Conservation (phyloP, 2,888 invertebrate species). For the Phengaris arion region DNA sequence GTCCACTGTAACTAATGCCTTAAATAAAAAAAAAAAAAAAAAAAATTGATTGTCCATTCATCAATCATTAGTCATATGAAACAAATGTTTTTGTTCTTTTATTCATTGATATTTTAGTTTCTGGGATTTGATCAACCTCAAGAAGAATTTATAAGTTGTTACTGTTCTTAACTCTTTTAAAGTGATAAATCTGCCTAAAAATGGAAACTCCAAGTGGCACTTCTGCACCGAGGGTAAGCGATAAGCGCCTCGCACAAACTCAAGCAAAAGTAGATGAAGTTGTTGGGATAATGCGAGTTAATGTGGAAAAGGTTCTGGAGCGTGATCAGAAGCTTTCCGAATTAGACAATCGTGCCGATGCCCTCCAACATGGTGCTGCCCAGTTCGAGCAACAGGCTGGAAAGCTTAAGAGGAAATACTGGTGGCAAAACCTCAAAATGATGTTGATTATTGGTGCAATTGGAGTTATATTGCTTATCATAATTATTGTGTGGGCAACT, state of each 20-base stretch:
- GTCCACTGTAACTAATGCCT: too few relatives aligned
- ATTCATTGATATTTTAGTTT: background rate
- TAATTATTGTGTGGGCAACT: constrained; percentile 85
- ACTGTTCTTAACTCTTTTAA: constrained; percentile 8
- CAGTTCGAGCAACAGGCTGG: constrained; percentile 98
- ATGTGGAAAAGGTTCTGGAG: constrained; percentile 97
- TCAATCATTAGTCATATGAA: constrained; percentile 17
- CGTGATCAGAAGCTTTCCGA: constrained; percentile 97
- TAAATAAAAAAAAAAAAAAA: too few relatives aligned
- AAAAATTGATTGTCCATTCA: constrained; percentile 1
- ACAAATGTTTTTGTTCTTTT: constrained; percentile 8
- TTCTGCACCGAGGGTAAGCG: constrained; percentile 71
- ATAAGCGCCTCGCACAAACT: constrained; percentile 75
- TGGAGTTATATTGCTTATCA: constrained; percentile 88
- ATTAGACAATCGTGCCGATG: constrained; percentile 96
- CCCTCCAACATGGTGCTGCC: constrained; percentile 94
- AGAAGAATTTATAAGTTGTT: constrained; percentile 5
- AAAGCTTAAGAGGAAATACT: constrained; percentile 96
- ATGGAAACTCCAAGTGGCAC: constrained; percentile 78
- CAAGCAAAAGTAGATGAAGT: constrained; percentile 82
- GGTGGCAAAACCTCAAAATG: constrained; percentile 99
- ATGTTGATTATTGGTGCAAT: constrained; percentile 95
- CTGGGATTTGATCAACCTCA: constrained; percentile 11
- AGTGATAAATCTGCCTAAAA: constrained; percentile 40
- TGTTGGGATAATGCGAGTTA: constrained; percentile 96